Base-by-base conservation (phyloP, 2,888 invertebrate genomes). In the Habroteleia sp. region DNA sequence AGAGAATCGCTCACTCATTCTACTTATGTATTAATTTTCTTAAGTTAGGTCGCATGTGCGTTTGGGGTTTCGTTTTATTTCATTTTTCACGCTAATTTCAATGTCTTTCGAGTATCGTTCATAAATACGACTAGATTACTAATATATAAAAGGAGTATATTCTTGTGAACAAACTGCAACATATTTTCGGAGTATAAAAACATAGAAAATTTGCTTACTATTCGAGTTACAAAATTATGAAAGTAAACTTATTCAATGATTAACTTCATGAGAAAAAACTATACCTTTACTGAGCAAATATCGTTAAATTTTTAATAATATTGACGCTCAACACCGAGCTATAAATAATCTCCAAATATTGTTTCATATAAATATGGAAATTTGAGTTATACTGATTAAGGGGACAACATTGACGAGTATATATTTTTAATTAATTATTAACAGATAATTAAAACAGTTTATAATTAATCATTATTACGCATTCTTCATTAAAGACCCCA, bases 21-120 rank as follows among this genome's bases (percentile, higher is more conserved):
- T 60, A 46, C 46, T 60, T 60, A 60, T 10, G 41, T 46, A 41
- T 39, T 10, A 31, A n/a, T 44, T 60, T 46, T 13, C 29, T 46
- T 46, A 60, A 1, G 27, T 46, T 60, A 60, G 60, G 46, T 60
- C 60, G 60, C 46, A 37, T 60, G 60, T 60, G 60, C 60, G 60
- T 60, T 16, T 54, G 39, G 54, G 54, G 41, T 54, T 54, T 39
- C 17, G 14, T 16, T 33, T 20, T 33, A 4, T 14, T 44, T 10
- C 11, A 16, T 29, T 14, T 33, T 33, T 6, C 20, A 37, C 14
- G 10, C 27, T 52, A 27, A 39, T 25, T 39, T 31, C 3, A 14
- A 17, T 10, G 13, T 48, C 2, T 29, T 1, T 52, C 13, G 17
- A 52, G 44, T 65, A 35, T 27, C 25, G 39, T 62, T 33, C 7